Conservation (phyloP, 2,888 invertebrate species). For the Macaria notata region DNA sequence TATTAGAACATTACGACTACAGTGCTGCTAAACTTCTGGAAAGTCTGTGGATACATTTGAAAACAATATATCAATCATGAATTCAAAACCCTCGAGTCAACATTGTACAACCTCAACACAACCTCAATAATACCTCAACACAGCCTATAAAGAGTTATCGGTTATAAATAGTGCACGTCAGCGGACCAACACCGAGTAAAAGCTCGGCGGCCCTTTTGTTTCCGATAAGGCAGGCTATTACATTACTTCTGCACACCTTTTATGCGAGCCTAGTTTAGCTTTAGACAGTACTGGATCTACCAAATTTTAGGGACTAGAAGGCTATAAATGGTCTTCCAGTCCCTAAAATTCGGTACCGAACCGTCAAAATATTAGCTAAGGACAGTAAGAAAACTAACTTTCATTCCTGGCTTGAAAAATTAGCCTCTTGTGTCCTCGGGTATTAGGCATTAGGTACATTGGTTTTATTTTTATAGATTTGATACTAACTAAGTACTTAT, state of each 20-base stretch:
- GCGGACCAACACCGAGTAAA: conserved; percentile 42
- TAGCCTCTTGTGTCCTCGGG: too few relatives aligned
- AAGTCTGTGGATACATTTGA: too few relatives aligned
- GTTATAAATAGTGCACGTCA: conserved; percentile 43
- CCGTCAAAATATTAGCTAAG: too few relatives aligned
- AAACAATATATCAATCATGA: too few relatives aligned
- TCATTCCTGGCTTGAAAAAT: too few relatives aligned
- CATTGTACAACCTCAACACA: conserved; percentile 38
- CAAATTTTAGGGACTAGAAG: neutral
- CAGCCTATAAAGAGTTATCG: conserved; percentile 35
- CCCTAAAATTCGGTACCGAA: too few relatives aligned
- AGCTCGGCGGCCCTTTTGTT: conserved; percentile 58
- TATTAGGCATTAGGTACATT: too few relatives aligned
- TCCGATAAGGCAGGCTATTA: conserved; percentile 58
- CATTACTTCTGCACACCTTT: conserved; percentile 18
- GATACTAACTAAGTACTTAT: too few relatives aligned
- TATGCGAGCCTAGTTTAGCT: conserved; percentile 3
- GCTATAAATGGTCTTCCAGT: neutral
- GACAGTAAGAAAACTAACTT: too few relatives aligned
- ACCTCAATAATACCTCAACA: conserved; percentile 35
- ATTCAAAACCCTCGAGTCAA: conserved; percentile 28
- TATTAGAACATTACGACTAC: too few relatives aligned
- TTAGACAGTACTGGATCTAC: neutral
- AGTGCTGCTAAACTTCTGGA: too few relatives aligned
- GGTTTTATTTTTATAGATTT: too few relatives aligned